These are phyloP conservation scores for Graptemys geographica DNA, from an alignment of 2,797 vertebrate genomes.

Conservation along the genomic window DNA sequence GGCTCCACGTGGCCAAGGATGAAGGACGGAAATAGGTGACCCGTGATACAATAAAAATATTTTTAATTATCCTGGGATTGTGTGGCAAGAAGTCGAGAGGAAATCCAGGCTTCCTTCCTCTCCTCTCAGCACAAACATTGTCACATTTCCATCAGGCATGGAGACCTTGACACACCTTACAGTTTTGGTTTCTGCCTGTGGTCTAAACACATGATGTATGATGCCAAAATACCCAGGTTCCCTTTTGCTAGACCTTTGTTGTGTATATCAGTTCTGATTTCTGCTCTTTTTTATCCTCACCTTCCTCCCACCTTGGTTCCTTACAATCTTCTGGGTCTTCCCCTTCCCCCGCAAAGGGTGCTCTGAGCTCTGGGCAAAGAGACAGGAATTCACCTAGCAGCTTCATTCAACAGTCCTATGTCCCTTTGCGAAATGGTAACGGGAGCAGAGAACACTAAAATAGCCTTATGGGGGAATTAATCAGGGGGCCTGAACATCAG, in stretches of 20 bases:
- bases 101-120: neutral
- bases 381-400: neutral
- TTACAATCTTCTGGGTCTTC: neutral
- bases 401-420: neutral
- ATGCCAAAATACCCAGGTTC: neutral
- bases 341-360: neutral
- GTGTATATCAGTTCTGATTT: neutral
- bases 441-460: neutral
- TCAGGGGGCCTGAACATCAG: neutral
- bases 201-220: neutral
- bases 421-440: neutral
- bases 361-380: neutral
- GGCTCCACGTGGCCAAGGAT: accelerated
- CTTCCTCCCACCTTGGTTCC: neutral
- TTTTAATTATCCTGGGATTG: neutral
- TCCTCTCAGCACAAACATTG: neutral
- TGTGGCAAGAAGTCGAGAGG: neutral
- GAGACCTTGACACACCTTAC: neutral
- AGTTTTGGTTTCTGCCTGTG: neutral
- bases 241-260: neutral
- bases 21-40: neutral
- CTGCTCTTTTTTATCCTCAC: neutral
- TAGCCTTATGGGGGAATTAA: neutral
- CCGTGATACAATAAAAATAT: neutral
- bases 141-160: neutral